Base-by-base conservation (phyloP, 2,113 vertebrate species). In the Hirundichthys speculiger region DNA sequence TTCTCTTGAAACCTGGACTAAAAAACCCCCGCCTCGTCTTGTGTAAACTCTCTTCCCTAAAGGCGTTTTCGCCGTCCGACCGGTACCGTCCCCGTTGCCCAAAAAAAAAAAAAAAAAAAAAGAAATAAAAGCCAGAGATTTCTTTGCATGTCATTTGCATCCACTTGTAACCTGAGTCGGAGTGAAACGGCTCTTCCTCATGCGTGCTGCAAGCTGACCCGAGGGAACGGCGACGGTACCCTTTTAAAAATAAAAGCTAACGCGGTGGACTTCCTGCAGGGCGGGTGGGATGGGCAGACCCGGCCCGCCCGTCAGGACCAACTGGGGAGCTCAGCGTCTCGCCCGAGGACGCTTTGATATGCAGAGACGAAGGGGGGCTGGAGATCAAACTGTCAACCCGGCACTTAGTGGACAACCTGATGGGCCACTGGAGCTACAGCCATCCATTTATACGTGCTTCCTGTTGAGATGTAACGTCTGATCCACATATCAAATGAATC, bases 131-230 rank as follows among this genome's bases (percentile, higher is more conserved):
- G 27, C 47, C 67, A 13, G 56, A 70, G 24, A 69, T 70, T 50
- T 74, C 10, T 72, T 46, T 70, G 72, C 72, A 74, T 40, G 64
- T 79, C 52, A 75, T 82, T 67, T 60, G 18, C 40, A 52, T 69
- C 42, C 19, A 39, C 27, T 24, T 21, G 16, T 21, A 59, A 56
- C 69, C 62, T 79, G 59, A 83, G 77, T 81, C 60, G 51, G 43
- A 77, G 48, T 58, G 21, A 57, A 49, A 49, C 51, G 11, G 30
- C 63, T 52, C 56, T 53, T 74, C 20, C 50, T n/a, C n/a, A n/a
- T n/a, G n/a, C n/a, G n/a, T 43, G 16, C 19, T 57, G 22, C 19
- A 45, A 21, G 15, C 3, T 16, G 25, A 19, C 38, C 72, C 46
- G 45, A 50, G 4, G 45, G 7, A 34, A 10, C 13, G 63, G 59